Conservation (phyloP, 2,797 vertebrate genomes). For the Microctenopoma lineatum region DNA sequence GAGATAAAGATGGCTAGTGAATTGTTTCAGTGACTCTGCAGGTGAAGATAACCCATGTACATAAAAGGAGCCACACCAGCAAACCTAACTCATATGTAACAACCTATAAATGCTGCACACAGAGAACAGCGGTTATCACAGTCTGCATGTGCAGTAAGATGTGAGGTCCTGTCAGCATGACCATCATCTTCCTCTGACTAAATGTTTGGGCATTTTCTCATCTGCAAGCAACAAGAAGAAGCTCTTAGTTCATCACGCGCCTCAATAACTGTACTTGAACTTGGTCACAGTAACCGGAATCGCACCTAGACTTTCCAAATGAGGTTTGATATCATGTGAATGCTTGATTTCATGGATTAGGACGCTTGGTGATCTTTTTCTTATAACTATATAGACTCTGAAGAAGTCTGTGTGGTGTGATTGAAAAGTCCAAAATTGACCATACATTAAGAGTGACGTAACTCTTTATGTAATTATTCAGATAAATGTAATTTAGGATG, state of each 20-base stretch:
- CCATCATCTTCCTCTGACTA: neutral
- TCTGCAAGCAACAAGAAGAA: neutral
- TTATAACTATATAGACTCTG: too few relatives aligned
- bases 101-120: neutral
- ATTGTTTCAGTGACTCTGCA: conserved; percentile 66
- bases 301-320: neutral
- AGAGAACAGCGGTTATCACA: conserved; percentile 14
- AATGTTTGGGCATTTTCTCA: neutral
- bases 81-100: conserved; percentile 9
- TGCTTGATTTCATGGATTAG: too few relatives aligned
- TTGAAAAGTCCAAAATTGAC: neutral
- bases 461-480: too few relatives aligned
- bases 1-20: conserved; percentile 51
- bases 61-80: conserved; percentile 4
- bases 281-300: neutral
- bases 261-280: neutral
- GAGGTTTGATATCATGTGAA: neutral
- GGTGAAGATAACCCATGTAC: conserved; percentile 60
- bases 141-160: conserved; percentile 2
- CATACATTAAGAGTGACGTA: neutral
- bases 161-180: neutral
- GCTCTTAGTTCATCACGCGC: neutral
- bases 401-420: neutral
- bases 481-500: too few relatives aligned
- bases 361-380: too few relatives aligned